A percentile compares a stretch with the other conserved stretches of the same genome.
Conservation (phyloP, 2,113 vertebrate species). For the Pangasianodon gigas region DNA sequence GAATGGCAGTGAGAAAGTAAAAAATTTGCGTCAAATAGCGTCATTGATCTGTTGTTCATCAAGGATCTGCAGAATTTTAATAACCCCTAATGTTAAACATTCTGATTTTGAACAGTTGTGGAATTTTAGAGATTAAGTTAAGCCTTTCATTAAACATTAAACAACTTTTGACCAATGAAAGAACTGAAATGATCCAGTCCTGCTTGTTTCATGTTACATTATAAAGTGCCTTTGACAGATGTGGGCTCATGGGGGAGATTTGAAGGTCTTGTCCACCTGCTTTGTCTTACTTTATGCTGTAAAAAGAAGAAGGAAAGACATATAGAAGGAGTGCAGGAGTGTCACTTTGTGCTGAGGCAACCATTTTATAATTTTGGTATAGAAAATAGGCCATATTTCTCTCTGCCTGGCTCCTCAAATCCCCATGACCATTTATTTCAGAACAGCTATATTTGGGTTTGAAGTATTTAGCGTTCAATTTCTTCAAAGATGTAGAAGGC, state of each 20-base stretch:
- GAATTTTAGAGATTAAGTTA: background rate
- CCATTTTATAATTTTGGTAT: background rate
- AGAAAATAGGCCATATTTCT: background rate
- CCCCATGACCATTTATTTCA: background rate
- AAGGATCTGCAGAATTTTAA: background rate
- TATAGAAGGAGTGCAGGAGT: background rate
- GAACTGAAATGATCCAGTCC: background rate
- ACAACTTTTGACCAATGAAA: background rate
- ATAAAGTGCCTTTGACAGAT: slow-evolving; percentile 20
- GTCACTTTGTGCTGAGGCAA: background rate
- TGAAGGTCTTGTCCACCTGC: slow-evolving; percentile 14
- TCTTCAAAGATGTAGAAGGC: background rate
- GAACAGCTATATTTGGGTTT: background rate
- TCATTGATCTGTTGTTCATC: background rate
- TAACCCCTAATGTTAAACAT: background rate
- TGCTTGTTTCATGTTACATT: background rate
- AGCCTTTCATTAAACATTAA: background rate
- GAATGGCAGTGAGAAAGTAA: background rate
- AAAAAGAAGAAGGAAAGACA: background rate
- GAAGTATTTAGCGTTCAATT: background rate
- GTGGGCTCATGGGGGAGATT: slow-evolving; percentile 14
- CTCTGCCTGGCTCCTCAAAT: background rate
- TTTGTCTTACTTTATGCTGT: slow-evolving; percentile 1
- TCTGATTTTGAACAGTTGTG: background rate
- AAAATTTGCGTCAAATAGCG: background rate